Evolutionary conservation across 2,888 invertebrate genomes (phyloP), one percentile per base, ranked within the genome.

Genomic region (Eledona agricola): DNA sequence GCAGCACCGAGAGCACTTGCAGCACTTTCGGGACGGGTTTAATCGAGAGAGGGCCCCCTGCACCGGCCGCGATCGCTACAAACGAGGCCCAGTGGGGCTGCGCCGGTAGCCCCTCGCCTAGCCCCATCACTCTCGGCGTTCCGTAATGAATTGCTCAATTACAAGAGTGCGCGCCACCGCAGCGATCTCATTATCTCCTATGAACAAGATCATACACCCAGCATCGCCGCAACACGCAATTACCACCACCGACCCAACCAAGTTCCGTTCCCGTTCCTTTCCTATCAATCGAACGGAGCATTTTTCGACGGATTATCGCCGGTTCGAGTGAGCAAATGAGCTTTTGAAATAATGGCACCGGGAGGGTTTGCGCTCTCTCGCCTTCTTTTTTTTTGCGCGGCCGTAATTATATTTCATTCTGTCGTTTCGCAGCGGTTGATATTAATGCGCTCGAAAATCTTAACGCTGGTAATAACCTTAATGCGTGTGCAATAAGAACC

Each of bases 81-180:
- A 70, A 70, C 66, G 61, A 66, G 62, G 35, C 66, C 37, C 69
- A 63, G 66, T 64, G 59, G 66, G 59, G 62, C 64, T 60, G 60
- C 57, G 60, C 66, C 69, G 55, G 69, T 69, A 69, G 69, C 64
- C 67, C 64, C 61, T 45, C 58, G 62, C 62, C 55, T 62, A 63
- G 63, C 65, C 64, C 67, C 63, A 67, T 67, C 65, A 64, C 62
- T 64, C 65, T 60, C 54, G 59, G 58, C 59, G 49, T 55, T 55
- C 58, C 54, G 63, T 69, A 69, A 69, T 69, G 69, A 69, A 69
- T 69, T 68, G 64, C 69, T 69, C 67, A 69, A 69, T 69, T 69
- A 69, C 69, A 68, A 65, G 62, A 61, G 58, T 59, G 67, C 65
- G 63, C 64, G 67, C 69, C 66, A 69, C 67, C 66, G 67, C 67